Evolutionary conservation across 2,113 vertebrate genomes (phyloP).

Genomic region (Perca schrenkii): DNA sequence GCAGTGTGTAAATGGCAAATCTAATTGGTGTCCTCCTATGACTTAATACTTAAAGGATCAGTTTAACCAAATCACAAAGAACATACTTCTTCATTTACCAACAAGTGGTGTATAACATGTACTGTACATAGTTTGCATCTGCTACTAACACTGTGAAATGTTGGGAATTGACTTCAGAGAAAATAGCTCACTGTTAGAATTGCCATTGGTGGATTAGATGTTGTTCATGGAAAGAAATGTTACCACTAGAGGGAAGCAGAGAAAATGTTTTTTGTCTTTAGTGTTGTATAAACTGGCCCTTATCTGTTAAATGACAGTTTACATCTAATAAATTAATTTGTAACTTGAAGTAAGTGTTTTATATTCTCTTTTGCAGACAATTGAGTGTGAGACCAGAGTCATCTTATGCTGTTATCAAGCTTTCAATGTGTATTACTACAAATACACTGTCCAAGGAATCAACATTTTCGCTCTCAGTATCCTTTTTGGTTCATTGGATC

Average conservation of each 20-base stretch:
- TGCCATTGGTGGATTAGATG: not conserved
- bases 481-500: constrained; percentile 69
- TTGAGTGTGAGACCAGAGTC: constrained; percentile 69
- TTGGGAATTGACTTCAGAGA: not conserved
- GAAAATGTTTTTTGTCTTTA: not conserved
- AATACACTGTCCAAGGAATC: constrained; percentile 85
- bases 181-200: not conserved
- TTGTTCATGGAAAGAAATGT: not conserved
- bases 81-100: not conserved
- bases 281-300: not conserved
- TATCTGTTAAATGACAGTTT: not conserved
- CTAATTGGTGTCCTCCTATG: not conserved
- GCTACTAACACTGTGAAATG: not conserved
- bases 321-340: not conserved
- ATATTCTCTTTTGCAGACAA: constrained; percentile 62
- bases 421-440: constrained; percentile 89
- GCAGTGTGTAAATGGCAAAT: not conserved
- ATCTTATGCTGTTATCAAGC: constrained; percentile 85
- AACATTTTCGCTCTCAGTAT: constrained; percentile 89
- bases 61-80: not conserved
- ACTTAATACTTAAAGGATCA: not conserved
- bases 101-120: not conserved
- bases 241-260: not conserved
- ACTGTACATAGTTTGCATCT: not conserved
- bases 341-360: not conserved